Base-by-base conservation (phyloP, 2,888 invertebrate genomes). In the Cabera pusaria region DNA sequence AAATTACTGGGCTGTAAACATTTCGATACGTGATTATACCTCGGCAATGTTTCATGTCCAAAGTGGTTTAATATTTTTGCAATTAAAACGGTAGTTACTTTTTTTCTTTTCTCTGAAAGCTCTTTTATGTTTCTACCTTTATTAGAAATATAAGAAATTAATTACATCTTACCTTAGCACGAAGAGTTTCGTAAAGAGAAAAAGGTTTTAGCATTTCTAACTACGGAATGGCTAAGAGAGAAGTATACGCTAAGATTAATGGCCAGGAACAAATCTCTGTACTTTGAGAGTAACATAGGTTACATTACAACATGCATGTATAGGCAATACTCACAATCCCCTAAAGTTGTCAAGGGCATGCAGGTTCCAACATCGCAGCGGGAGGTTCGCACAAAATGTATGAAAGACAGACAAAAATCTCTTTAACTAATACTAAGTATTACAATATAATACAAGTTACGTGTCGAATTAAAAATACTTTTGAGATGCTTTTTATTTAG, bases 281-380 rank as follows among this genome's bases (percentile, higher is more conserved):
- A 4, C 4, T 14, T 4, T 14, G 14, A 2, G 14, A 14, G 14
- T 14, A 3, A 3, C 4, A 14, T 14, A 14, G 14, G 4, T 3
- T 14, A 14, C 14, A 14, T 14, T 14, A 3, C 14, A 24, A 35
- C 76, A 72, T 76, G 75, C 75, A 63, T 47, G 51, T 40, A 23
- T 20, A 56, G 56, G 59, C 64, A 65, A 71, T 88, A 88, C 87
- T 88, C 81, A 87, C 87, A 69, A 87, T 85, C 61, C 87, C 86
- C 87, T 88, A 86, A 36, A 72, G 79, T 70, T 70, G 79, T 60
- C 72, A 82, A 78, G 70, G 61, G 71, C 87, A 86, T 88, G 87
- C 87, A 77, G 86, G 83, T 59, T 85, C 86, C 87, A 56, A 77
- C 68, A 55, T 68, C 70, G 65, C 60, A 62, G 60, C 58, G 49